Evolutionary conservation across 2,797 vertebrate species (phyloP).

Genomic region (Dermochelys coriacea): DNA sequence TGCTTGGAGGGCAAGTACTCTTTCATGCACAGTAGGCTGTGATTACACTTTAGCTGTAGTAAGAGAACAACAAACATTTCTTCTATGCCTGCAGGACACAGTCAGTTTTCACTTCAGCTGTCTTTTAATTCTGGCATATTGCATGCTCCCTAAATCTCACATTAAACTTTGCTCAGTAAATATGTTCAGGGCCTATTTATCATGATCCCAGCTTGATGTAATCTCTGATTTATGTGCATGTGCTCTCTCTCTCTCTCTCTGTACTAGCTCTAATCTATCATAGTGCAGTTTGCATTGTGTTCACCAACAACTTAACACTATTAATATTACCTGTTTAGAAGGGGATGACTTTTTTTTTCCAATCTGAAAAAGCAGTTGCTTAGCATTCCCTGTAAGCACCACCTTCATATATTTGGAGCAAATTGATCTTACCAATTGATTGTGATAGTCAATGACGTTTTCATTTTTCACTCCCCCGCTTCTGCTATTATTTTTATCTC

Average conservation of each 20-base stretch:
- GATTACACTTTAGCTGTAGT: background rate
- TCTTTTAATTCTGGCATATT: constrained; percentile 70
- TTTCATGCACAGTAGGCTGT: background rate
- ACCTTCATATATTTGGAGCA: background rate
- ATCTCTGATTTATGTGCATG: constrained; percentile 74
- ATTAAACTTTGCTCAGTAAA: constrained; percentile 61
- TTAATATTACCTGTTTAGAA: constrained; percentile 39
- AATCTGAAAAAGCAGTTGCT: background rate
- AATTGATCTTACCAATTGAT: background rate
- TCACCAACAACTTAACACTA: constrained; percentile 35
- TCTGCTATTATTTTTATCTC: background rate
- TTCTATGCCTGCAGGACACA: background rate
- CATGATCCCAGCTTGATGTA: constrained; percentile 69
- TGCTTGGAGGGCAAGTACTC: background rate
- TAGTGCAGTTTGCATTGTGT: constrained; percentile 18
- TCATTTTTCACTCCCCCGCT: background rate
- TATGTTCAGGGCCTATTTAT: constrained; percentile 74
- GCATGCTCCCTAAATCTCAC: constrained; percentile 39
- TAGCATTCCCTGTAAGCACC: background rate
- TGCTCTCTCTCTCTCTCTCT: constrained; percentile 68
- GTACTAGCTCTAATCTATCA: constrained; percentile 67
- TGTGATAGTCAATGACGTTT: background rate
- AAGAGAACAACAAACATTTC: background rate
- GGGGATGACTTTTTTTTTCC: background rate
- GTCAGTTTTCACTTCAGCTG: constrained; percentile 47